These are phyloP conservation scores for Gambusia holbrooki DNA, from an alignment of 2,113 vertebrate species.

Conservation along the genomic window DNA sequence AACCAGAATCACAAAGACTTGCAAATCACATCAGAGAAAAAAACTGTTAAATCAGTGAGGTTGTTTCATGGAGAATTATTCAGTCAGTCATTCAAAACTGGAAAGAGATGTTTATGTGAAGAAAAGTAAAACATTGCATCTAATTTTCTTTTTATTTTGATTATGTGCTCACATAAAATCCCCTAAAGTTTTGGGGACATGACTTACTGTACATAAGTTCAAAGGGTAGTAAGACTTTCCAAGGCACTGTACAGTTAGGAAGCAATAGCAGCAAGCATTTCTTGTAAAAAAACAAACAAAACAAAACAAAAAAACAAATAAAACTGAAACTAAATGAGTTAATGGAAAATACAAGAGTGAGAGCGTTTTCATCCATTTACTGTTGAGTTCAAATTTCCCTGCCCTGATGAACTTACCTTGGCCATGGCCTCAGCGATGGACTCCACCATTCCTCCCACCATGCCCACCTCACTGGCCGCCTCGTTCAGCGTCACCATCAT, in stretches of 20 bases:
- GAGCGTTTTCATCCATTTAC: background rate
- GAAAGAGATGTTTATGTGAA: background rate
- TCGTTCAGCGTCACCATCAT: constrained; percentile 97
- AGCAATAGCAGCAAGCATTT: background rate
- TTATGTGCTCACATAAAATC: no score
- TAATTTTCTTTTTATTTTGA: background rate
- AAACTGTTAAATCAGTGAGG: no score
- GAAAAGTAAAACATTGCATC: background rate
- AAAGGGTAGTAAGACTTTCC: background rate
- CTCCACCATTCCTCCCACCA: constrained; percentile 98
- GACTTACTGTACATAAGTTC: no score
- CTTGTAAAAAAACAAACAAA: background rate
- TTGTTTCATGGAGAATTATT: no score
- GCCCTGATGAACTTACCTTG: constrained; percentile 80
- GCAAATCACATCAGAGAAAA: no score
- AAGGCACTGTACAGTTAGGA: background rate
- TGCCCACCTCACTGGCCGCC: constrained; percentile 95
- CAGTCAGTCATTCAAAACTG: no score
- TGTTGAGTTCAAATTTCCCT: background rate
- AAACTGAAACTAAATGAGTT: no score
- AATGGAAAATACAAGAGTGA: background rate
- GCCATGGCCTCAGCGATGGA: constrained; percentile 95
- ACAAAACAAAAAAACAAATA: background rate
- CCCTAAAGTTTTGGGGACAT: no score
- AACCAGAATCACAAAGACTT: no score